Base-by-base conservation (phyloP, 1,140 invertebrate genomes). In the Aphelinus certus region DNA sequence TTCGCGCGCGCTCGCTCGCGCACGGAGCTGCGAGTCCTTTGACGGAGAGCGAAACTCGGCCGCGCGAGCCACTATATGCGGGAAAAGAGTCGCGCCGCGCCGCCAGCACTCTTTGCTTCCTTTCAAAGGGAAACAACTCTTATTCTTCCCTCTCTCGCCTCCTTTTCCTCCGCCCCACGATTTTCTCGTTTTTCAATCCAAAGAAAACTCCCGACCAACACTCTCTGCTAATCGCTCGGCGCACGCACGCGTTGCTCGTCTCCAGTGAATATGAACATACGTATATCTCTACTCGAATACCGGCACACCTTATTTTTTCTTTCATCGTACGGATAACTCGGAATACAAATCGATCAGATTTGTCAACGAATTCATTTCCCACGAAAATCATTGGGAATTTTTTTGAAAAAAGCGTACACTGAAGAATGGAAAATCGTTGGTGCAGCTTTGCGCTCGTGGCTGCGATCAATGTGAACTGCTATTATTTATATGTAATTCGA, bases 61-160 rank as follows among this genome's bases (percentile, higher is more conserved):
- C 47, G 57, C 46, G 51, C 69, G 58, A 3, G 26, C 26, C 26
- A 26, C 26, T 26, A 26, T 26, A 26, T 26, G 26, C 46, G 71
- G 46, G 45, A 75, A 75, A 71, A 75, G 67, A 71, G 62, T 65
- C 61, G 3, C 57, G 7, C 57, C 3, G 7, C 10, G 62, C 57
- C 61, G 73, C 57, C 56, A 66, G 66, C 66, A 64, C 61, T 75
- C 58, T 75, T 46, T 60, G 46, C 43, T 51, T 75, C 67, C 42
- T 66, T 75, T 75, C 73, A 75, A 75, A 75, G 55, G 62, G 60
- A 70, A 61, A 64, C 67, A 65, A 64, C 72, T 67, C 71, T 61
- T 46, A 55, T 58, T 65, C 61, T 70, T 71, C 62, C 42, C 56
- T 53, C 7, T 62, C 46, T 43, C 48, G 46, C 57, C 46, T 42